phyloP scores from a whole-genome alignment of 2,113 vertebrate genomes.

The Megaleporinus macrocephalus region DNA sequence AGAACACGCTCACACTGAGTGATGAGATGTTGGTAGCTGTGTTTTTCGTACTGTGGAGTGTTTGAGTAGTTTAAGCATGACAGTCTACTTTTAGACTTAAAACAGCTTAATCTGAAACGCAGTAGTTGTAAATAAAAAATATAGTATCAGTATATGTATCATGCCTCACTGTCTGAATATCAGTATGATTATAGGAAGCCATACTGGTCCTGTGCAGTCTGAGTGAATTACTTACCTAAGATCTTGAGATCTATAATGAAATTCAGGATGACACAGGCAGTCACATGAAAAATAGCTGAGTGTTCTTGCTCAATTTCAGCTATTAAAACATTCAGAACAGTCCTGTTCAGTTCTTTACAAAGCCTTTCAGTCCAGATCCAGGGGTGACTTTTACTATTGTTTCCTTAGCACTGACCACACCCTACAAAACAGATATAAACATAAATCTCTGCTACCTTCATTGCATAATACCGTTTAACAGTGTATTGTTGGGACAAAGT shows the following conservation, averaged over 20 bases:
- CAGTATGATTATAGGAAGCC: too few species aligned
- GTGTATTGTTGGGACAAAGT: not conserved
- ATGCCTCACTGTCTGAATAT: too few species aligned
- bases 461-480: not conserved
- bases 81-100: too few species aligned
- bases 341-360: not conserved
- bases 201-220: not conserved
- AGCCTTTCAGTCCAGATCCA: not conserved
- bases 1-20: too few species aligned
- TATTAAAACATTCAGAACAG: not conserved
- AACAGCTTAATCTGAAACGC: too few species aligned
- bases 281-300: conserved; percentile 46
- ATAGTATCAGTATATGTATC: too few species aligned
- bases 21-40: too few species aligned
- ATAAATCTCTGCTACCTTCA: not conserved
- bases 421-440: not conserved
- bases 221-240: not conserved
- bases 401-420: not conserved
- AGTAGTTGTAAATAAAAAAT: too few species aligned
- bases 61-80: too few species aligned
- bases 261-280: conserved; percentile 4
- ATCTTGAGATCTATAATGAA: not conserved
- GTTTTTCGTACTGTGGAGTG: too few species aligned
- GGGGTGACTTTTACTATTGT: not conserved
- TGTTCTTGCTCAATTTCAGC: conserved; percentile 13